phyloP scores from a whole-genome alignment of 92 coral and sea anemone species.

The Siderastrea siderea region DNA sequence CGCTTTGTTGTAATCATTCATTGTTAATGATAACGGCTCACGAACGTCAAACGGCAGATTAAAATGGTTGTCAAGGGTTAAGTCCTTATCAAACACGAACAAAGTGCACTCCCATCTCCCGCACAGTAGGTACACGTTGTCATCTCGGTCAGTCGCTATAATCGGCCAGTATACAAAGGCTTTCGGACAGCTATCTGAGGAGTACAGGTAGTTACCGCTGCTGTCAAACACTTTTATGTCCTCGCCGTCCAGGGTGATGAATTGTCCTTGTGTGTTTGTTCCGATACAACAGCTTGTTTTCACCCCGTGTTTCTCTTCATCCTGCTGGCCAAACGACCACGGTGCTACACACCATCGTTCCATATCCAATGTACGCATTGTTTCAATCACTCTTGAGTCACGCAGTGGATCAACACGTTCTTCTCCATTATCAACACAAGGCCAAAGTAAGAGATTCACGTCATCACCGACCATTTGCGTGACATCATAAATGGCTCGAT shows the following conservation, averaged over 20 bases:
- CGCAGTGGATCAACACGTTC: slow-evolving; percentile 7
- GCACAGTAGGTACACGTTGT: slow-evolving; percentile 44
- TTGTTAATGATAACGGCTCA: neutral
- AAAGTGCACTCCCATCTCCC: slow-evolving; percentile 14
- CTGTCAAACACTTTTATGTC: slow-evolving; percentile 34
- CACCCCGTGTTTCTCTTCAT: no score
- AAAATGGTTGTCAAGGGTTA: slow-evolving; percentile 22
- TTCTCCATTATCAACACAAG: no score
- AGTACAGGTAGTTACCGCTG: slow-evolving; percentile 18
- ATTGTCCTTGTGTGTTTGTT: slow-evolving; percentile 37
- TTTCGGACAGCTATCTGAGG: neutral
- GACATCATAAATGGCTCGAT: no score
- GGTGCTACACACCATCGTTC: neutral
- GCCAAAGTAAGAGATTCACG: no score
- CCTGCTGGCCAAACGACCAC: slow-evolving; percentile 36
- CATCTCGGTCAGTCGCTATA: slow-evolving; percentile 42
- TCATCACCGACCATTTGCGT: no score
- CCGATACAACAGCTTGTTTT: slow-evolving; percentile 15
- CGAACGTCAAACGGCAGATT: neutral
- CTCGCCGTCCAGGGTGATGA: slow-evolving; percentile 29
- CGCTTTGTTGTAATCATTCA: neutral
- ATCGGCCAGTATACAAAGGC: slow-evolving; percentile 3
- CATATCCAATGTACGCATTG: neutral
- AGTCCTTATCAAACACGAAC: slow-evolving; percentile 43
- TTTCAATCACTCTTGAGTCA: neutral